Conservation (phyloP, 2,888 invertebrate genomes). For the Catocala nupta region DNA sequence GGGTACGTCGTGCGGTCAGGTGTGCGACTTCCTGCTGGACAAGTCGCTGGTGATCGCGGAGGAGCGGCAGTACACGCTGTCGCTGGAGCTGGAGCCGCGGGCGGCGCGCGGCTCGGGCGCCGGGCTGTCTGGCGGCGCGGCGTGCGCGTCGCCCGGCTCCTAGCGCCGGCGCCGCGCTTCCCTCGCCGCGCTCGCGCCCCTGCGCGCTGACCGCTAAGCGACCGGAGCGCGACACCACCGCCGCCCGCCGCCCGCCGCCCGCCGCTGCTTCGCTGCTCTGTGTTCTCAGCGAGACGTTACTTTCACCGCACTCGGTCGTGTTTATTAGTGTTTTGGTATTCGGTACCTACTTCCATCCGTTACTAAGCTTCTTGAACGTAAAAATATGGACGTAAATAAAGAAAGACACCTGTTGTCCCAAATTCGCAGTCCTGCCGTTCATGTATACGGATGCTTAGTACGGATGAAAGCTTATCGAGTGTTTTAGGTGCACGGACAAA, state of each 20-base stretch:
- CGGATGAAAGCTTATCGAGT: too few species aligned
- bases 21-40: slow-evolving; percentile 92
- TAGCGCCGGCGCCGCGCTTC: slow-evolving; percentile 84
- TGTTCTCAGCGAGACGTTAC: neutral
- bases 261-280: slow-evolving; percentile 1
- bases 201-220: slow-evolving; percentile 70
- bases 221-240: slow-evolving; percentile 52
- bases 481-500: too few species aligned
- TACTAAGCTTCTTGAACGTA: too few species aligned
- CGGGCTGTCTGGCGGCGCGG: slow-evolving; percentile 58
- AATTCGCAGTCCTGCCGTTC: too few species aligned
- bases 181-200: slow-evolving; percentile 78
- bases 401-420: too few species aligned
- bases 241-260: slow-evolving; percentile 68
- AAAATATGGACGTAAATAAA: too few species aligned
- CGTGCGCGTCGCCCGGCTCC: slow-evolving; percentile 73
- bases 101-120: slow-evolving; percentile 78
- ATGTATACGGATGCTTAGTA: too few species aligned
- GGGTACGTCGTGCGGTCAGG: slow-evolving; percentile 54
- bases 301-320: neutral
- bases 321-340: too few species aligned
- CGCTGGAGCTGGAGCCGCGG: slow-evolving; percentile 94
- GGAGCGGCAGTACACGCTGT: slow-evolving; percentile 94
- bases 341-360: too few species aligned
- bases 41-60: slow-evolving; percentile 92